These are phyloP conservation scores for Enteromius unitaeniatus DNA, from an alignment of 2,797 vertebrate species.

Conservation along the genomic window DNA sequence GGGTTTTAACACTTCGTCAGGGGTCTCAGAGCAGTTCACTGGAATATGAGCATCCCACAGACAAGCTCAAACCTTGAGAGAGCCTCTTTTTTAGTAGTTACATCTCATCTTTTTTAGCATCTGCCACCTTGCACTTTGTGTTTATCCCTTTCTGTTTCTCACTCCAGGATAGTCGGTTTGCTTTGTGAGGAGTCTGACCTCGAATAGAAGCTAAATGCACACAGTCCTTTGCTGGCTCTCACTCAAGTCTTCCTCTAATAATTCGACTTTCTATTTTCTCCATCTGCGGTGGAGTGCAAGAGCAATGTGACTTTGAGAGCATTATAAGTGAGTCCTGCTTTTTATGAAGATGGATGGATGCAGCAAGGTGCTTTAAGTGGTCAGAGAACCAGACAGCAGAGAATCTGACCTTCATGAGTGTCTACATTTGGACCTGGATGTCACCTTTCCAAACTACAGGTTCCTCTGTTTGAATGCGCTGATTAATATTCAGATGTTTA, in stretches of 20 bases:
- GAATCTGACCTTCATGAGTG: not conserved
- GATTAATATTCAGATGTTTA: not conserved
- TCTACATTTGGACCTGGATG: not conserved
- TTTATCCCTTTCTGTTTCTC: not conserved
- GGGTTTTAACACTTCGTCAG: not conserved
- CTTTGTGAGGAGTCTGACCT: not conserved
- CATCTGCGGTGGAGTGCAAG: not conserved
- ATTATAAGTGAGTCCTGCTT: conserved; percentile 4
- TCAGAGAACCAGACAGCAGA: conserved; percentile 12
- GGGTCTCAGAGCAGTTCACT: not conserved
- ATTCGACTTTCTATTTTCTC: conserved; percentile 8
- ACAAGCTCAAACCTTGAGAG: not conserved
- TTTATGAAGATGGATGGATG: conserved; percentile 36
- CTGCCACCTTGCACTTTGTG: not conserved
- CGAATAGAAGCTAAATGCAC: not conserved
- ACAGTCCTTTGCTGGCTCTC: not conserved
- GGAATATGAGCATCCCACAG: not conserved
- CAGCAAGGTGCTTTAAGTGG: conserved; percentile 1
- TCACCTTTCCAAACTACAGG: not conserved
- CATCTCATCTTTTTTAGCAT: not conserved
- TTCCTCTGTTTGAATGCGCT: not conserved
- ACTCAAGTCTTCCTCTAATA: not conserved
- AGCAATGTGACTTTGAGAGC: conserved; percentile 29
- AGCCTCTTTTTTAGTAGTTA: not conserved
- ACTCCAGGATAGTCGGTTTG: not conserved